Evolutionary conservation across 2,113 vertebrate genomes (phyloP), one percentile per base, ranked within the genome.

Genomic region (Mellivora capensis): DNA sequence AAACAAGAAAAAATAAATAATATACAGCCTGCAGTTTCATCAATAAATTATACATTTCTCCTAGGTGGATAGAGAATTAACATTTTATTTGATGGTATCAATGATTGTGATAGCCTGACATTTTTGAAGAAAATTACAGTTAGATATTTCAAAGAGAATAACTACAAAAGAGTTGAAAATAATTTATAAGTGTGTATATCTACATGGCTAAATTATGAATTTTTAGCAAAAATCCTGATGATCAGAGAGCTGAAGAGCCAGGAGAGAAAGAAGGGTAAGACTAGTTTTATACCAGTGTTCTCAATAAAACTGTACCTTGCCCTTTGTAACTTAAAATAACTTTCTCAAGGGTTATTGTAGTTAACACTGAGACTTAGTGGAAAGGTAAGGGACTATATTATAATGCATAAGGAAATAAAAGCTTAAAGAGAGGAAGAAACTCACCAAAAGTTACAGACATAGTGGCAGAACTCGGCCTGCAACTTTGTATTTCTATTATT

Each of bases 1-100:
- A 97, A 96, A 94, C 17, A 97, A 86, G 86, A 37, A 91, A 89
- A 95, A 90, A 87, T 87, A 61, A 94, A 96, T 97, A 81, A 95
- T 42, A 84, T 72, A 88, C 39, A 97, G 6, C 4, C 37, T 85
- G 34, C 13, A 61, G 17, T 71, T 62, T 76, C 76, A 93, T 94
- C 86, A 95, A 87, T 97, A 97, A 90, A 83, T 80, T 25, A 95
- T 81, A 42, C 5, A 21, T 59, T 81, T 95, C 39, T 97, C 20
- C 27, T 37, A 90, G 77, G 74, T 72, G 95, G 85, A 83, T 10
- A 61, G 69, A 93, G 49, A 96, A 93, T 93, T 96, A 80, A 61
- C 76, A 49, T 86, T 93, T 90, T 86, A 94, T 94, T 91, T 97
- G 39, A 84, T 88, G 13, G 37, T 85, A 90, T 20, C 49, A 37